Percentiles rank a stretch among this genome's conserved stretches.
Evolutionary conservation across 2,797 vertebrate species (phyloP).

Genomic region (Spinus olivaceus): DNA sequence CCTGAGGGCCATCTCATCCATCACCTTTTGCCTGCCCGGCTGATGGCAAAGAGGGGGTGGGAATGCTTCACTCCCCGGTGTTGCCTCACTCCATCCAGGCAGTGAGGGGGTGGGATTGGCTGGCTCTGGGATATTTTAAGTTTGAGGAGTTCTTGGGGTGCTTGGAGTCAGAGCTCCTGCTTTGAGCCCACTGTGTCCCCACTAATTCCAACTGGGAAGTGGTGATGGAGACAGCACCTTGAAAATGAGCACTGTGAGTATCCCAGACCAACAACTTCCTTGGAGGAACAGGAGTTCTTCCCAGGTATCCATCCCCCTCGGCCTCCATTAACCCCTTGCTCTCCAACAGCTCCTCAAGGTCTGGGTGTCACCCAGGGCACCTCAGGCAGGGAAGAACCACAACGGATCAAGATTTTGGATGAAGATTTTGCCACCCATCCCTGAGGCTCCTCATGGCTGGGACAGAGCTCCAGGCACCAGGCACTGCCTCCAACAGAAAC

Average conservation of each 20-base stretch:
- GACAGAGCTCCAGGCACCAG: neutral
- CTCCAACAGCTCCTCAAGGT: neutral
- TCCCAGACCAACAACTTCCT: neutral
- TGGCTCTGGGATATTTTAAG: neutral
- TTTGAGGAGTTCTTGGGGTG: neutral
- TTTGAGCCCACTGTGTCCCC: neutral
- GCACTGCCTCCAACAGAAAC: neutral
- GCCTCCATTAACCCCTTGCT: neutral
- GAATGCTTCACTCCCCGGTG: neutral
- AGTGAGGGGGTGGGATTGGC: neutral
- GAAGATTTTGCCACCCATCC: neutral
- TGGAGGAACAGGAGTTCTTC: neutral
- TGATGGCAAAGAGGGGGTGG: neutral
- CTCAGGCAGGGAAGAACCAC: neutral
- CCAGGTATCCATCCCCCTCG: neutral
- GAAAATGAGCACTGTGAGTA: neutral
- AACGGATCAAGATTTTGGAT: neutral
- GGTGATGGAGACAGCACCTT: neutral
- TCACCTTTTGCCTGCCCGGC: neutral
- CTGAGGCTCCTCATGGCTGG: neutral
- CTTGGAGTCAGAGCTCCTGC: neutral
- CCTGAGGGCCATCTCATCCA: neutral
- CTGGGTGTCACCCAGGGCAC: neutral
- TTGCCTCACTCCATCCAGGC: neutral
- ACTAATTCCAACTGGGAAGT: neutral